These are phyloP conservation scores for Ophonus ardosiacus DNA, from an alignment of 2,888 invertebrate genomes.

Conservation along the genomic window DNA sequence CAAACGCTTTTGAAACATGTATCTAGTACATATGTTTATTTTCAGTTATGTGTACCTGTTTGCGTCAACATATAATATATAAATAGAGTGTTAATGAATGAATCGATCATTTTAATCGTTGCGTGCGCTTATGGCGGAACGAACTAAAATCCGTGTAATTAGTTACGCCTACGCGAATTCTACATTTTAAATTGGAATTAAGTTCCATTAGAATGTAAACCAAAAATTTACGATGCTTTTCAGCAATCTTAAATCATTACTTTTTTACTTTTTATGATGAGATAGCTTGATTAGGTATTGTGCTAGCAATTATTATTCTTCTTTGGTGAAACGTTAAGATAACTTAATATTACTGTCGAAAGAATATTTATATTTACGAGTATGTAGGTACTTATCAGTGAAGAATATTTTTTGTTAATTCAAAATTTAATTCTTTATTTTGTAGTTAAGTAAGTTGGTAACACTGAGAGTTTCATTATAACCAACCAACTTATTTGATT, in stretches of 20 bases:
- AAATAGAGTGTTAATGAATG: conserved; percentile 43
- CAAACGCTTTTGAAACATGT: neutral
- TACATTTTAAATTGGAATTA: conserved; percentile 36
- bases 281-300: conserved; percentile 16
- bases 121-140: conserved; percentile 32
- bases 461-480: too few species aligned
- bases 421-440: too few species aligned
- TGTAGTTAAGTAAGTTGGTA: too few species aligned
- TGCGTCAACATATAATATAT: conserved; percentile 15
- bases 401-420: too few species aligned
- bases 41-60: neutral
- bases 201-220: neutral
- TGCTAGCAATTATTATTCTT: conserved; percentile 4
- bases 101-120: conserved; percentile 36
- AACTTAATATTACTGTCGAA: conserved; percentile 32
- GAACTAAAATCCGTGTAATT: conserved; percentile 16
- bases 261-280: neutral
- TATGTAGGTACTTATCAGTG: too few species aligned
- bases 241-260: neutral
- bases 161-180: conserved; percentile 39
- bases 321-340: conserved; percentile 2
- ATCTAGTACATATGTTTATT: neutral
- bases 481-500: too few species aligned
- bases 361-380: conserved; percentile 1
- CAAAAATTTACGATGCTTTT: conserved; percentile 4